Evolutionary conservation across 2,113 vertebrate genomes (phyloP).

Genomic region (Oreocharis arfaki): DNA sequence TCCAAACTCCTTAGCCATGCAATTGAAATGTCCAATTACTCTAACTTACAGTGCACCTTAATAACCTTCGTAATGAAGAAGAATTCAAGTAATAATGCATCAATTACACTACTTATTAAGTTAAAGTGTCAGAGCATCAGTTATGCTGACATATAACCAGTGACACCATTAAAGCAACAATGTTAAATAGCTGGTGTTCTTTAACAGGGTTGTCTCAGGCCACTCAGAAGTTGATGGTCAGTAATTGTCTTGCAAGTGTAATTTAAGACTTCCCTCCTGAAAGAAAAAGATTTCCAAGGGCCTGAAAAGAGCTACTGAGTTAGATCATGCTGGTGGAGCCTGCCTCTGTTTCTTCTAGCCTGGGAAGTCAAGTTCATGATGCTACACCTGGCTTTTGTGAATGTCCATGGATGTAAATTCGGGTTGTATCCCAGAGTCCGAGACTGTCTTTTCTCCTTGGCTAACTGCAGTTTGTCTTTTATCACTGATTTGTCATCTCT

Average conservation of each 20-base stretch:
- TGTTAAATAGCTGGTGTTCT: neutral
- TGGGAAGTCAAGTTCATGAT: neutral
- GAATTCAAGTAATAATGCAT: conserved; percentile 11
- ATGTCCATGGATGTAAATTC: neutral
- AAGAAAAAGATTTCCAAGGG: neutral
- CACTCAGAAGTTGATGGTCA: neutral
- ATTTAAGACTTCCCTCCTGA: neutral
- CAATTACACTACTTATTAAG: neutral
- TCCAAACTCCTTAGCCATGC: neutral
- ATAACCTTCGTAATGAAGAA: conserved; percentile 7
- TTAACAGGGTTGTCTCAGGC: neutral
- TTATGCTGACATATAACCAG: neutral
- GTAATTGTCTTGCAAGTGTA: neutral
- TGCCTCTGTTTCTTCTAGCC: neutral
- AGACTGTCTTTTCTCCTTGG: neutral
- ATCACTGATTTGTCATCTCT: neutral
- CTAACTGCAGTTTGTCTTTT: neutral
- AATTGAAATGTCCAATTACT: neutral
- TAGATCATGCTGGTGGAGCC: neutral
- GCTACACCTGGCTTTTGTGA: neutral
- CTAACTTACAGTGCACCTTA: neutral
- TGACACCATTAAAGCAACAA: neutral
- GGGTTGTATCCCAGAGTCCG: neutral
- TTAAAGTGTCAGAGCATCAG: neutral
- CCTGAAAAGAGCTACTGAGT: neutral